phyloP scores from a whole-genome alignment of 1,140 invertebrate genomes.

The Lethrus apterus region DNA sequence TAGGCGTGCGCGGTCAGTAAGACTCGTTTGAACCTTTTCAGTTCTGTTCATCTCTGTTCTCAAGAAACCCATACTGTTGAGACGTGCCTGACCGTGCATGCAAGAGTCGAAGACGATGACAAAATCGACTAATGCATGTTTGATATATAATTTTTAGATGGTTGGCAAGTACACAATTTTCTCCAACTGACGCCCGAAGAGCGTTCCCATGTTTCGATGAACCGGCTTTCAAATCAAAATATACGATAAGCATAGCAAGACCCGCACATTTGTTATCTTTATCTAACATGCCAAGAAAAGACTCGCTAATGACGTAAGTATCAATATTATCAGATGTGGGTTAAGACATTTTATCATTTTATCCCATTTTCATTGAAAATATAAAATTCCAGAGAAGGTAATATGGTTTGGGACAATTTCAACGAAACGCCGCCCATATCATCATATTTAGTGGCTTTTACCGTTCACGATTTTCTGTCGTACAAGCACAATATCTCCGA shows the following conservation, averaged over 20 bases:
- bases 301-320: slow-evolving; percentile 13
- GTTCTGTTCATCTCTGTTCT: no score
- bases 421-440: slow-evolving; percentile 81
- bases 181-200: slow-evolving; percentile 69
- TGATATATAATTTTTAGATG: slow-evolving; percentile 43
- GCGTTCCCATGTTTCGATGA: slow-evolving; percentile 90
- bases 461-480: slow-evolving; percentile 73
- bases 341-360: background rate
- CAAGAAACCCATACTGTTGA: no score
- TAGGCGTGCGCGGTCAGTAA: no score
- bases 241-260: slow-evolving; percentile 58
- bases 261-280: slow-evolving; percentile 30
- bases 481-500: slow-evolving; percentile 44
- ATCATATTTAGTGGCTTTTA: slow-evolving; percentile 84
- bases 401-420: slow-evolving; percentile 63
- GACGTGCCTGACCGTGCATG: no score
- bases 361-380: background rate
- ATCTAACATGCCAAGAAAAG: slow-evolving; percentile 34
- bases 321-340: no score
- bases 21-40: no score
- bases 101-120: no score
- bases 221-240: slow-evolving; percentile 74
- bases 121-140: no score
- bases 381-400: background rate
- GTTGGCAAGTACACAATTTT: slow-evolving; percentile 72